Conservation (phyloP, 2,113 vertebrate species). For the Miniopterus natalensis region DNA sequence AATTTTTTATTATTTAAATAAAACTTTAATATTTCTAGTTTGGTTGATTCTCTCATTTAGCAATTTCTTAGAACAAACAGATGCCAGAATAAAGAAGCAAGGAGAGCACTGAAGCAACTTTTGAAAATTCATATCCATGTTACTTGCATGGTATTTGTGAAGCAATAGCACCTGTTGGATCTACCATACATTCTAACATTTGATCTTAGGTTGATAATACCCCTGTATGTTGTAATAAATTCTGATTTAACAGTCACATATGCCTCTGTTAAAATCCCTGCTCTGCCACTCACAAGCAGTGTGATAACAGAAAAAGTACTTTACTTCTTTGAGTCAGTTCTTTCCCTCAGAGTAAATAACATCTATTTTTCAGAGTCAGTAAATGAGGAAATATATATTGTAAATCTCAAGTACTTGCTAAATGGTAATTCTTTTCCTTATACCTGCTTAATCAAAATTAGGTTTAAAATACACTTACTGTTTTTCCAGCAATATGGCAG, state of each 20-base stretch:
- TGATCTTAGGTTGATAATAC: neutral
- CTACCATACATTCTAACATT: neutral
- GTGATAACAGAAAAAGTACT: neutral
- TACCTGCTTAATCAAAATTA: neutral
- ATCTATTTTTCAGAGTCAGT: neutral
- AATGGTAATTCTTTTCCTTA: neutral
- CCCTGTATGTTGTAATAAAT: conserved; percentile 10
- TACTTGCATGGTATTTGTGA: neutral
- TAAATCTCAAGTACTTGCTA: neutral
- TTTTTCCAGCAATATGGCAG: neutral
- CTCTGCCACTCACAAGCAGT: neutral
- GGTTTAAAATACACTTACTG: conserved; percentile 20
- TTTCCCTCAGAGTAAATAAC: neutral
- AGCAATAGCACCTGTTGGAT: neutral
- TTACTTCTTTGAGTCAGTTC: neutral
- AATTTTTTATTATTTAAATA: neutral
- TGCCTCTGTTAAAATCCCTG: neutral
- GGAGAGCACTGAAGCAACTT: neutral
- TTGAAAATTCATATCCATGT: conserved; percentile 12
- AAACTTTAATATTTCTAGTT: neutral
- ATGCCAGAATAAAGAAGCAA: neutral
- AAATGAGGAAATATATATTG: neutral
- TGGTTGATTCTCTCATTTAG: neutral
- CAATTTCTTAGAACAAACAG: neutral
- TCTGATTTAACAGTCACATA: neutral